Percentiles rank a stretch among this genome's conserved stretches.
Evolutionary conservation across 2,797 vertebrate genomes (phyloP).

Genomic region (Chaenodraco wilsoni): DNA sequence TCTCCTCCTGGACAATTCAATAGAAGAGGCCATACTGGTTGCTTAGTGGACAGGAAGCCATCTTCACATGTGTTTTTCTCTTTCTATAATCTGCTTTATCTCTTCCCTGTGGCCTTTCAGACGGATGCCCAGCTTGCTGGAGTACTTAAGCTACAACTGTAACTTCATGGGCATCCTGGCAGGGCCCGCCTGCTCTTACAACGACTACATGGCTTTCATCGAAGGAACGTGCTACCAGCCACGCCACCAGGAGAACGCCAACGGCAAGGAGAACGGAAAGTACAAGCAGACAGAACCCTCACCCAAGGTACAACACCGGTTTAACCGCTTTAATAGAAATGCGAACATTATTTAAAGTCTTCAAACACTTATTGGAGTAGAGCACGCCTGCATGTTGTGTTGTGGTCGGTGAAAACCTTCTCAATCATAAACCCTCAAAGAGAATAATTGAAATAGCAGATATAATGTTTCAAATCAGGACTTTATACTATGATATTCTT

Average conservation of each 20-base stretch:
- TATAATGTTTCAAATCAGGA: constrained; percentile 10
- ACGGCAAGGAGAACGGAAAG: constrained; percentile 90
- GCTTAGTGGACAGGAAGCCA: neutral
- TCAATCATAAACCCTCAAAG: neutral
- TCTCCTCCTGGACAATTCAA: neutral
- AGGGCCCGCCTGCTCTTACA: constrained; percentile 97
- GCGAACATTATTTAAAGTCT: neutral
- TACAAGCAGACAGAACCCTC: constrained; percentile 90
- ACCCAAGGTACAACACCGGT: constrained; percentile 84
- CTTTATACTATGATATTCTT: constrained; percentile 11
- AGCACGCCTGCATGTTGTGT: neutral
- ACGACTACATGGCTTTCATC: constrained; percentile 97
- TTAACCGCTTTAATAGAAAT: neutral
- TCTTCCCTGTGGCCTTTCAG: constrained; percentile 70
- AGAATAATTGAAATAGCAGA: constrained; percentile 6
- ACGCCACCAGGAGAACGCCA: constrained; percentile 84
- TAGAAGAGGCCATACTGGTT: neutral
- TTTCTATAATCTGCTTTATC: neutral
- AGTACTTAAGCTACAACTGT: constrained; percentile 98
- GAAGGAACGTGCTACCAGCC: constrained; percentile 90
- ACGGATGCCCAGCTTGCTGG: constrained; percentile 95
- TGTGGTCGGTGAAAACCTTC: neutral
- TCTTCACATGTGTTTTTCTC: neutral
- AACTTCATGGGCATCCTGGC: constrained; percentile 99
- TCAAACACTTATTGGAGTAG: neutral